A percentile compares a stretch with the other conserved stretches of the same genome.
Evolutionary conservation across 1,140 invertebrate species (phyloP).

Genomic region (Helicorthomorpha holstii): DNA sequence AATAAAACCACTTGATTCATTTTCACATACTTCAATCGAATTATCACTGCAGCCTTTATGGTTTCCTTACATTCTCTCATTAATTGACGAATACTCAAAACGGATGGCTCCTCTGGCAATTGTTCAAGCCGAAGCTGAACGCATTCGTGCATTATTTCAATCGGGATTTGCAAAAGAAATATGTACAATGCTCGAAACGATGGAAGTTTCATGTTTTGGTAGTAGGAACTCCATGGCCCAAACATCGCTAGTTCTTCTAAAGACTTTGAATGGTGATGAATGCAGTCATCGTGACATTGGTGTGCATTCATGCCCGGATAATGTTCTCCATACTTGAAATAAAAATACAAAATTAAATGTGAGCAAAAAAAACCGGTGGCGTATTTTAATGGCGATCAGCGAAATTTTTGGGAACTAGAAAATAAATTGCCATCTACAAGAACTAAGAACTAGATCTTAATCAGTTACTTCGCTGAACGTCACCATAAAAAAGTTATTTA

Average conservation of each 20-base stretch:
- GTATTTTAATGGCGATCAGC: no score
- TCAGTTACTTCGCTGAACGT: no score
- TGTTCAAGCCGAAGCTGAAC: slow-evolving; percentile 63
- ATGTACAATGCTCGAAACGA: slow-evolving; percentile 61
- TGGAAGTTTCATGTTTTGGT: slow-evolving; percentile 52
- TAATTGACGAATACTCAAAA: slow-evolving; percentile 64
- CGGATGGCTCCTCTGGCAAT: slow-evolving; percentile 61
- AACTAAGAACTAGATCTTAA: no score
- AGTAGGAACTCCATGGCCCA: slow-evolving; percentile 61
- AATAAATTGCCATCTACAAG: no score
- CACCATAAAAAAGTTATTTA: neutral
- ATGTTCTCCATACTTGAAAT: no score
- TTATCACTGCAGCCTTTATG: slow-evolving; percentile 52
- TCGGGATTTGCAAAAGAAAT: slow-evolving; percentile 59
- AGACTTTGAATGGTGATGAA: no score
- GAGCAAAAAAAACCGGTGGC: no score
- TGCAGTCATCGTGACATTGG: no score
- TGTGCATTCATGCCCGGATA: no score
- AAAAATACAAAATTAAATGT: no score
- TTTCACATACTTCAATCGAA: slow-evolving; percentile 46
- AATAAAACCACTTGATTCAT: slow-evolving; percentile 48
- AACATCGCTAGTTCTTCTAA: slow-evolving; percentile 39
- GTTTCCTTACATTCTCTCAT: slow-evolving; percentile 77
- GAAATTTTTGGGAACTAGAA: no score
- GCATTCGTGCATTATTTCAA: slow-evolving; percentile 79